Evolutionary conservation across 1,140 invertebrate species (phyloP).

Genomic region (Trichogramma pretiosum): DNA sequence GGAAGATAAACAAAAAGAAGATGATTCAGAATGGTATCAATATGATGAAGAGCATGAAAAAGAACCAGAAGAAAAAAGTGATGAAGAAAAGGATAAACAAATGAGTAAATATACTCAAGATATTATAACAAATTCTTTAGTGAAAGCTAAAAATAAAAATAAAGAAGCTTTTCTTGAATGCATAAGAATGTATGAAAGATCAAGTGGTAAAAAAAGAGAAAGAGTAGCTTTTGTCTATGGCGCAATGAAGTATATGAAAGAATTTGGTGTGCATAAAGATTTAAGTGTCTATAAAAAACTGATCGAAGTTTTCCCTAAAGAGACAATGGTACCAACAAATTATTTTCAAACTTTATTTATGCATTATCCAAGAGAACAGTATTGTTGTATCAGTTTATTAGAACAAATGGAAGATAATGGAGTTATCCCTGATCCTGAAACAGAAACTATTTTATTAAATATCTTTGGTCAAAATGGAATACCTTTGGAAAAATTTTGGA

Average conservation of each 20-base stretch:
- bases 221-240: slow-evolving; percentile 91
- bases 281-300: slow-evolving; percentile 85
- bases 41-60: background rate
- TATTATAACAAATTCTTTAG: slow-evolving; percentile 37
- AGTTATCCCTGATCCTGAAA: slow-evolving; percentile 84
- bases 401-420: slow-evolving; percentile 85
- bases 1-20: no score
- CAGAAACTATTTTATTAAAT: slow-evolving; percentile 70
- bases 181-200: slow-evolving; percentile 59
- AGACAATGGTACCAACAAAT: slow-evolving; percentile 74
- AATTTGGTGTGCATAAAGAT: slow-evolving; percentile 84
- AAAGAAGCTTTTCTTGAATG: slow-evolving; percentile 67
- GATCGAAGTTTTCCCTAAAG: slow-evolving; percentile 87
- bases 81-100: background rate
- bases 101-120: background rate
- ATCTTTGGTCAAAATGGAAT: slow-evolving; percentile 74
- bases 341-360: slow-evolving; percentile 76
- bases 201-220: slow-evolving; percentile 56
- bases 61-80: background rate
- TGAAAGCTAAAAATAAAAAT: slow-evolving; percentile 53
- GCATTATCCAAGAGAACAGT: slow-evolving; percentile 92
- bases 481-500: slow-evolving; percentile 73
- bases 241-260: slow-evolving; percentile 79
- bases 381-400: slow-evolving; percentile 77
- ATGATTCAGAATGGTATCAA: no score